Base-by-base conservation (phyloP, 1,140 invertebrate genomes). In the Armadillidium nasatum region DNA sequence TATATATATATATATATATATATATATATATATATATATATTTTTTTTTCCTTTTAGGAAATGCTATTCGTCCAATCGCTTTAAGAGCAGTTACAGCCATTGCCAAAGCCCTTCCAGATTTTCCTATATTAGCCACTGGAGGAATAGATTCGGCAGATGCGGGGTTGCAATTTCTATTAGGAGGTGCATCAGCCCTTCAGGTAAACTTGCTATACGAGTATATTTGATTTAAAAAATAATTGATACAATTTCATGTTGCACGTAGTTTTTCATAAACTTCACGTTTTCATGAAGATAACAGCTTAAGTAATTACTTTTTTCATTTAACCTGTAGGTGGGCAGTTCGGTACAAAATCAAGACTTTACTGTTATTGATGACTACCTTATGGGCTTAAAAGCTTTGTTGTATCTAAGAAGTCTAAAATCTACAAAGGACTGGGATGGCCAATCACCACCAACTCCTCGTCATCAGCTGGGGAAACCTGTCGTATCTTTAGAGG, bases 281-380 rank as follows among this genome's bases (percentile, higher is more conserved):
- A 33, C 6, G 33, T 6, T 33, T 33, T 33, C n/a, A n/a, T n/a
- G n/a, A 33, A 33, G 33, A 33, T 33, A 33, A 33, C 33, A 33
- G 2, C 33, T 33, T 33, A 33, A 33, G 33, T 33, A 6, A 33
- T 3, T 33, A 33, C 6, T 33, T 33, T 3, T 33, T 3, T 3
- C 6, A 33, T 33, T 33, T 44, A 7, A 23, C 72, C 33, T 67
- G 50, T 19, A 95, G 92, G 89, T 97, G 72, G 94, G 97, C 84
- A 98, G 95, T 84, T 94, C 97, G 7, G 89, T 99, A 15, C 97
- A 99, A 84, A 99, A 99, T 87, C 97, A 99, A 87, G 96, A 98
- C 85, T 98, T 96, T 81, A 97, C 95, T 0, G 83, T 98, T 0
- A 92, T 98, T 74, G 92, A 98, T 13, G 96, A 99, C 84, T 99